Evolutionary conservation across 2,888 invertebrate species (phyloP).

Genomic region (Bombylius discolor): DNA sequence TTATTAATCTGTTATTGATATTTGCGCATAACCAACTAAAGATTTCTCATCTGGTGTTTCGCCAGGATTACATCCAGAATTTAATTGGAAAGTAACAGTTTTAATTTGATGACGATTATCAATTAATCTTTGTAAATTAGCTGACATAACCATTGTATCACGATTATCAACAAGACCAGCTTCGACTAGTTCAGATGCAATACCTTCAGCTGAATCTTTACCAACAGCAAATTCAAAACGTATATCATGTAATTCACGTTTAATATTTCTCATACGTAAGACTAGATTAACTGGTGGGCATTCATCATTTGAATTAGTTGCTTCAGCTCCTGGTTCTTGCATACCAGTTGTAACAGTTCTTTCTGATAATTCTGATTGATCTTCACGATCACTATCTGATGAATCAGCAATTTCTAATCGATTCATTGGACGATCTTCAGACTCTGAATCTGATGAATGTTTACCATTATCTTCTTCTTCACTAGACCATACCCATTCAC

Average conservation of each 20-base stretch:
- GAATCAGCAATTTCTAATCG: conserved; percentile 46
- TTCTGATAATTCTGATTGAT: conserved; percentile 34
- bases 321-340: not conserved
- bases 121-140: conserved; percentile 82
- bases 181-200: conserved; percentile 85
- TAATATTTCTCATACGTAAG: conserved; percentile 78
- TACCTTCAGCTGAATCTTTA: conserved; percentile 82
- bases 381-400: conserved; percentile 45
- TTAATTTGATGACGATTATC: conserved; percentile 53
- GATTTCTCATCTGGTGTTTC: conserved; percentile 89
- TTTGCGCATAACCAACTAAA: conserved; percentile 92
- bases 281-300: conserved; percentile 61
- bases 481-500: conserved; percentile 98
- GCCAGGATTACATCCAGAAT: conserved; percentile 53
- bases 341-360: conserved; percentile 34
- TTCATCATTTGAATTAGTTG: conserved; percentile 36
- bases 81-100: conserved; percentile 79
- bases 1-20: conserved; percentile 76
- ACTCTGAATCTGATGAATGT: conserved; percentile 41
- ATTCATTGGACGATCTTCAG: conserved; percentile 48
- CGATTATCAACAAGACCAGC: conserved; percentile 87
- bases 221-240: conserved; percentile 91
- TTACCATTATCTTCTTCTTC: conserved; percentile 68
- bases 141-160: conserved; percentile 85
- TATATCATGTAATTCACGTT: conserved; percentile 90